phyloP scores from a whole-genome alignment of 2,888 invertebrate genomes.

The Coelinius sp. region DNA sequence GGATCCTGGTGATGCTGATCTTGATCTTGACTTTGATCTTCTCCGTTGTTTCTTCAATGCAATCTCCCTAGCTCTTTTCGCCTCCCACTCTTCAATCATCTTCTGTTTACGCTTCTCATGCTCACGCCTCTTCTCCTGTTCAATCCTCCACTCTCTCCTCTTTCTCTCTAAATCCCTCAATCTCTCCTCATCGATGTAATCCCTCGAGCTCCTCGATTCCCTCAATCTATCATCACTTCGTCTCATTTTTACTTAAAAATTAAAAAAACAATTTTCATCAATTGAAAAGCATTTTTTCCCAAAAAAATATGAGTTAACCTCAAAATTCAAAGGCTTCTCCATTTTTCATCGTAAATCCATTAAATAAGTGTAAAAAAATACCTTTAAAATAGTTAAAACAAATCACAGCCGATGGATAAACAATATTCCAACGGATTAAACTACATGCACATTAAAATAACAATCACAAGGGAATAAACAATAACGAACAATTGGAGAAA shows the following conservation, averaged over 20 bases:
- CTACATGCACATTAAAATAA: not conserved
- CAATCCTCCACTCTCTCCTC: constrained; percentile 53
- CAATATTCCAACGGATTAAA: not conserved
- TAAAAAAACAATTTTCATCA: not conserved
- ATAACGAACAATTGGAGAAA: not conserved
- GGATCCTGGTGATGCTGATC: constrained; percentile 22
- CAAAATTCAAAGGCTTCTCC: too few species aligned
- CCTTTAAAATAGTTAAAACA: not conserved
- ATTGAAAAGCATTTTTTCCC: not conserved
- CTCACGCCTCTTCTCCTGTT: constrained; percentile 49
- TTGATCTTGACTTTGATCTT: constrained; percentile 32
- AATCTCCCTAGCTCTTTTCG: constrained; percentile 37
- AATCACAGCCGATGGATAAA: not conserved
- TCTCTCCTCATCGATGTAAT: constrained; percentile 42
- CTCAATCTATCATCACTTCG: not conserved
- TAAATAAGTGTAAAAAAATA: not conserved
- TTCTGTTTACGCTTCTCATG: constrained; percentile 54
- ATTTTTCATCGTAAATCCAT: too few species aligned
- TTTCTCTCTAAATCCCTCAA: constrained; percentile 47
- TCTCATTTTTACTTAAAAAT: not conserved
- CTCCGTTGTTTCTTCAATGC: constrained; percentile 29
- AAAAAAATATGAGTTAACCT: too few species aligned
- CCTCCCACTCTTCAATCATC: constrained; percentile 55
- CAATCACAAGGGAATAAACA: not conserved
- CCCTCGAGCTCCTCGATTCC: constrained; percentile 7